Percentiles rank a stretch among this genome's conserved stretches.
phyloP scores from a whole-genome alignment of 2,888 invertebrate species.

The Luperina nickerlii region DNA sequence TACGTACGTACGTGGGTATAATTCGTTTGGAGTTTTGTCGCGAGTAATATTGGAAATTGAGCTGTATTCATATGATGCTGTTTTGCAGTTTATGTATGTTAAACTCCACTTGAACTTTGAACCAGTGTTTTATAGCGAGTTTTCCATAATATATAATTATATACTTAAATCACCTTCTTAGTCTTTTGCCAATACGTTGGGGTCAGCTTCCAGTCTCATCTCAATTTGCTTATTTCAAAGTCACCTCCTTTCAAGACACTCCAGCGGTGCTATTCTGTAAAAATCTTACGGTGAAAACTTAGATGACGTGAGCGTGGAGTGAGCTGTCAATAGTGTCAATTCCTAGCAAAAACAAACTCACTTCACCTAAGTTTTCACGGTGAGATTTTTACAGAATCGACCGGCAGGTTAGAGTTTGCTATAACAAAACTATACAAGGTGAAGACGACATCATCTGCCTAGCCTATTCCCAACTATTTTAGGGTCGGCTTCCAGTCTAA shows the following conservation, averaged over 20 bases:
- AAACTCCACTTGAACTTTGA: not conserved
- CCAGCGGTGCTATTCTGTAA: no score
- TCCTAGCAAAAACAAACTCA: no score
- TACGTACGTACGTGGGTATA: conserved; percentile 44
- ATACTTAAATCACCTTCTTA: not conserved
- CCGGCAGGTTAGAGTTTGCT: no score
- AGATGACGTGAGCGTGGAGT: no score
- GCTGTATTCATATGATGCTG: conserved; percentile 15
- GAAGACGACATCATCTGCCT: not conserved
- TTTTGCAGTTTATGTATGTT: conserved; percentile 2
- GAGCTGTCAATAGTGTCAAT: no score
- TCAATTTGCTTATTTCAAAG: no score
- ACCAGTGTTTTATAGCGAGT: not conserved
- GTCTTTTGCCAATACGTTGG: not conserved
- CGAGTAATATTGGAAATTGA: conserved; percentile 37
- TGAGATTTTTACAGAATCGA: no score
- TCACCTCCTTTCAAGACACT: no score
- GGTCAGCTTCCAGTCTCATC: not conserved
- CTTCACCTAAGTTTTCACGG: no score
- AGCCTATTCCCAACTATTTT: not conserved
- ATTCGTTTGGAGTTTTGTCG: conserved; percentile 33
- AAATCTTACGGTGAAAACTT: no score
- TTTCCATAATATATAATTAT: not conserved
- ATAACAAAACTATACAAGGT: no score
- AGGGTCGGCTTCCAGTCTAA: not conserved